Evolutionary conservation across 2,113 vertebrate species (phyloP).

Genomic region (Spea bombifrons): DNA sequence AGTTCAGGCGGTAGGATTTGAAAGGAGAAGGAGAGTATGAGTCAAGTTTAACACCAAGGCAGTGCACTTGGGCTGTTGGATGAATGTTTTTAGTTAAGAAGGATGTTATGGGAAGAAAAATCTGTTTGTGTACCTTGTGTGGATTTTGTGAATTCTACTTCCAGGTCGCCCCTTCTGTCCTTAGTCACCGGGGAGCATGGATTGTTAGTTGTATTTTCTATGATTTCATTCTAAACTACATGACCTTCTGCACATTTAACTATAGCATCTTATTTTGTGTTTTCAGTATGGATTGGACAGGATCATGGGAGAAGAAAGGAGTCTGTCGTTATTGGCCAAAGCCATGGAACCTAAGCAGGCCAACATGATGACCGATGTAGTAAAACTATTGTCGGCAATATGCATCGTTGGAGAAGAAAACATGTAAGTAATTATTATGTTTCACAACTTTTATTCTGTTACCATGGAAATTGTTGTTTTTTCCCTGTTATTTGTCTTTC

Average conservation of each 20-base stretch:
- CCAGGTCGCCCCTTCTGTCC: too few species aligned
- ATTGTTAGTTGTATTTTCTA: too few species aligned
- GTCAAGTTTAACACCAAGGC: too few species aligned
- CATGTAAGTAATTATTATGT: slow-evolving; percentile 71
- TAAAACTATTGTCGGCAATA: slow-evolving; percentile 93
- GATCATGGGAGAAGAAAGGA: slow-evolving; percentile 90
- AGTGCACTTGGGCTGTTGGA: too few species aligned
- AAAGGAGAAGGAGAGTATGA: too few species aligned
- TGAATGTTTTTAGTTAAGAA: too few species aligned
- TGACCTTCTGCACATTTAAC: not conserved
- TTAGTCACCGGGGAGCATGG: too few species aligned
- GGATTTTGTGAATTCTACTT: too few species aligned
- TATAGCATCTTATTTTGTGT: not conserved
- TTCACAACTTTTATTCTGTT: not conserved
- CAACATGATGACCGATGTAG: slow-evolving; percentile 90
- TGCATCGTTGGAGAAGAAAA: slow-evolving; percentile 97
- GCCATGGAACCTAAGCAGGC: slow-evolving; percentile 85
- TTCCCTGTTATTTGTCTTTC: not conserved
- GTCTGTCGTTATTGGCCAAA: slow-evolving; percentile 81
- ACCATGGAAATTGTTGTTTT: slow-evolving; percentile 2
- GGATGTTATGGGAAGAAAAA: too few species aligned
- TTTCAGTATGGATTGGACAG: slow-evolving; percentile 90
- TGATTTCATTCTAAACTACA: not conserved
- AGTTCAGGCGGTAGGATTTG: too few species aligned
- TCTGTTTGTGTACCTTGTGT: too few species aligned